Evolutionary conservation across 2,888 invertebrate species (phyloP).

Genomic region (Nomada fucata): DNA sequence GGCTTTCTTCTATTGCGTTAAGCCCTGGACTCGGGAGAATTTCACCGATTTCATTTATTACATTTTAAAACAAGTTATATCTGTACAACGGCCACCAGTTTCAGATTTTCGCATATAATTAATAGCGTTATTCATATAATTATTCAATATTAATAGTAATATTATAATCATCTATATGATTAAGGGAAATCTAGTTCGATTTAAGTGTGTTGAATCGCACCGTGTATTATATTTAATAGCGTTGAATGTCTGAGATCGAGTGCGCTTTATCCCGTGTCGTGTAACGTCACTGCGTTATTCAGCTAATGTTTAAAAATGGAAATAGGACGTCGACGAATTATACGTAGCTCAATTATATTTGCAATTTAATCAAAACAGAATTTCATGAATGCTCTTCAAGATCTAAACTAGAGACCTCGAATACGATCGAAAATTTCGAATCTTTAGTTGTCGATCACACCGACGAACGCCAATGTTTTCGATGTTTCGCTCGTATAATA

Average conservation of each 20-base stretch:
- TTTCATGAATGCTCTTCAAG: too few relatives aligned
- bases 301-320: conserved; percentile 24
- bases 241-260: not conserved
- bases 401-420: too few relatives aligned
- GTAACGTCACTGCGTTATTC: not conserved
- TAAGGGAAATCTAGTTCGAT: too few relatives aligned
- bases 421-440: too few relatives aligned
- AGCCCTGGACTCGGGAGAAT: conserved; percentile 15
- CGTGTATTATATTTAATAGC: conserved; percentile 5
- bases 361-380: too few relatives aligned
- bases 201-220: not conserved
- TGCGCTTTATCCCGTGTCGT: not conserved
- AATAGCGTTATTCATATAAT: not conserved
- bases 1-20: conserved; percentile 5
- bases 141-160: not conserved
- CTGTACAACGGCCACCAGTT: conserved; percentile 12
- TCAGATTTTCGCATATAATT: not conserved
- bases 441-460: too few relatives aligned
- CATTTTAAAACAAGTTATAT: conserved; percentile 24
- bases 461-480: too few relatives aligned
- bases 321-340: conserved; percentile 8
- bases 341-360: not conserved
- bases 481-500: too few relatives aligned
- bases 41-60: not conserved
- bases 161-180: not conserved